Base-by-base conservation (phyloP, 2,888 invertebrate species). In the Epinotia brunnichana region DNA sequence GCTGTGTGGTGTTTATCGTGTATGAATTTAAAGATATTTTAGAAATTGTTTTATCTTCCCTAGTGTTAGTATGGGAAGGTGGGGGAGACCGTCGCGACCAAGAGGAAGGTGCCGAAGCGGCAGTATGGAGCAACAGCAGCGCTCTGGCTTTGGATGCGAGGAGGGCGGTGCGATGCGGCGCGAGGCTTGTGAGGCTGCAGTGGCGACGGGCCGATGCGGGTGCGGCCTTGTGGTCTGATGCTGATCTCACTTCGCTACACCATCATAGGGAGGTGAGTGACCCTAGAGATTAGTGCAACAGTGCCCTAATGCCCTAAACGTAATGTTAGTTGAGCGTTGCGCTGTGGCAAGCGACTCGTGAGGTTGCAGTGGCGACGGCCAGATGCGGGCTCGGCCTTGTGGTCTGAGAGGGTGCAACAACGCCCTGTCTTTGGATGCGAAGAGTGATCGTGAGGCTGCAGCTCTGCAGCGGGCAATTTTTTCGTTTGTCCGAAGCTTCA, bases 81-180 rank as follows among this genome's bases (percentile, higher is more conserved):
- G 91, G 92, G 78, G 92, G 92, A 81, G 87, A 86, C 4, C 9
- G 57, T 0, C 80, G 80, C 10, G 83, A 83, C 3, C 81, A 77
- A 2, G 89, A 90, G 13, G 89, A 90, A 72, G 85, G 86, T 0
- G 89, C 91, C 0, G 92, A 93, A 76, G 86, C 90, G 0, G 93
- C 93, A 0, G 85, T 93, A 11, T 94, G 93, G 94, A 93, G 93
- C 74, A 94, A 94, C 80, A 92, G 92, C 78, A 91, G 90, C 19
- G 86, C 92, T 1, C 76, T 94, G 9, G 92, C 92, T 0, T 68
- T 94, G 19, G 94, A 94, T 78, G 92, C 93, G 1, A 80, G 94
- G 1, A 81, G 92, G 4, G 93, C 93, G 0, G 87, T 92, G 51
- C 87, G 90, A 0, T 94, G 94, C 70, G 91, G 92, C 0, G 91